Base-by-base conservation (phyloP, 1,140 invertebrate species). In the Glossosoma conforme region DNA sequence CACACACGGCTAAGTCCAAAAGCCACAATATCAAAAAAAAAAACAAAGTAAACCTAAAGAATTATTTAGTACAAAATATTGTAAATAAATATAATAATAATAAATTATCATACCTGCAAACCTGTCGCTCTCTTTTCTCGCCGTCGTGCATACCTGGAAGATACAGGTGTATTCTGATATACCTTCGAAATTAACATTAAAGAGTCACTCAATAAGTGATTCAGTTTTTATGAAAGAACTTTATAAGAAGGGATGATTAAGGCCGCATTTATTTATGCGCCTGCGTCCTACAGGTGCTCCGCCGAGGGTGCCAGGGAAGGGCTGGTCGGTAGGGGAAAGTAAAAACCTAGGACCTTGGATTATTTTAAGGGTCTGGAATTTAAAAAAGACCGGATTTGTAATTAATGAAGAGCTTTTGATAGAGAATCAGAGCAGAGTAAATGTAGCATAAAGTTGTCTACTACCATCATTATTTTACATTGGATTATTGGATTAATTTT, bases 191-290 rank as follows among this genome's bases (percentile, higher is more conserved):
- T 32, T 47, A 47, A 47, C 51, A 47, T 53, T 22, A 53, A 38
- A 53, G 37, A 53, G 51, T 53, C 44, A 53, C 44, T 53, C 44
- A 53, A 53, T 47, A 53, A 53, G 51, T 46, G 51, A 53, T 46
- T 53, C 51, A 42, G 51, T 53, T 53, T 53, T 47, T 44, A 44
- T 42, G 21, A 42, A 28, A 43, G 49, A 20, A 42, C 18, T 42
- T 17, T 35, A 42, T 35, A 35, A 19, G 43, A 53, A 28, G 44
- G 44, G 32, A 47, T 44, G 44, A 53, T 53, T 52, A 52, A 45
- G 50, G 33, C 33, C 30, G 40, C 42, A 52, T 45, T 52, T 53
- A 53, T 53, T 42, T 42, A 53, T 53, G 44, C 51, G 30, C 41
- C 36, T n/a, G n/a, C 42, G 20, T 22, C 15, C 13, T 53, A 53